Evolutionary conservation across 2,888 invertebrate species (phyloP).

Genomic region (Tetragnatha montana): DNA sequence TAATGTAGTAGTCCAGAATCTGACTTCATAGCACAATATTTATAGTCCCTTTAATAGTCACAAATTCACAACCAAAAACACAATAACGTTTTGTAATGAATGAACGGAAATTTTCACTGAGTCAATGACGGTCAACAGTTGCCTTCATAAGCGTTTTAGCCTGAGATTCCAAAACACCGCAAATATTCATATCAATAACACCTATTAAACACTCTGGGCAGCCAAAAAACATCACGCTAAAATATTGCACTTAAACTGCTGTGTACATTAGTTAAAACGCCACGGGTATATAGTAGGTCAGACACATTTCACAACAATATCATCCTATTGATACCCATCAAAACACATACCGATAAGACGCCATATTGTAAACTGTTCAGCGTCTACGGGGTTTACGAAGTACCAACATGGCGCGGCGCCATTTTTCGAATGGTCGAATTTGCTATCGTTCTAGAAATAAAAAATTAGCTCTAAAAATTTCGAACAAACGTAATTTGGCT

Average conservation of each 20-base stretch:
- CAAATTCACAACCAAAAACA: conserved; percentile 22
- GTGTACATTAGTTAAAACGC: not conserved
- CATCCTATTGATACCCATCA: conserved; percentile 36
- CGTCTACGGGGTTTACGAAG: conserved; percentile 69
- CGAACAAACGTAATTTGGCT: too few species aligned
- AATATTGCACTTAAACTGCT: conserved; percentile 39
- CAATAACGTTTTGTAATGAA: conserved; percentile 1
- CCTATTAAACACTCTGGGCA: conserved; percentile 2
- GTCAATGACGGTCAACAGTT: conserved; percentile 65
- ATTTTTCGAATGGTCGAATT: conserved; percentile 57
- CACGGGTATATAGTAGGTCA: not conserved
- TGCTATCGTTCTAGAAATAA: not conserved
- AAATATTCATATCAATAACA: conserved; percentile 33
- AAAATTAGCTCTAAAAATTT: not conserved
- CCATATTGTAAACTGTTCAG: conserved; percentile 65
- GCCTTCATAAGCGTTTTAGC: conserved; percentile 39
- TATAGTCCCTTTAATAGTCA: not conserved
- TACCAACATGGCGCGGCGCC: conserved; percentile 66
- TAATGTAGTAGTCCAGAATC: conserved; percentile 8
- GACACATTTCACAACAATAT: conserved; percentile 23
- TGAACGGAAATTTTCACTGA: conserved; percentile 14
- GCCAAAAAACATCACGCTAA: not conserved
- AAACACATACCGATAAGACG: conserved; percentile 63
- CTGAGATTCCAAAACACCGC: conserved; percentile 67
- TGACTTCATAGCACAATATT: conserved; percentile 11